phyloP scores from a whole-genome alignment of 2,888 invertebrate genomes.

The Dryadula phaetusa region DNA sequence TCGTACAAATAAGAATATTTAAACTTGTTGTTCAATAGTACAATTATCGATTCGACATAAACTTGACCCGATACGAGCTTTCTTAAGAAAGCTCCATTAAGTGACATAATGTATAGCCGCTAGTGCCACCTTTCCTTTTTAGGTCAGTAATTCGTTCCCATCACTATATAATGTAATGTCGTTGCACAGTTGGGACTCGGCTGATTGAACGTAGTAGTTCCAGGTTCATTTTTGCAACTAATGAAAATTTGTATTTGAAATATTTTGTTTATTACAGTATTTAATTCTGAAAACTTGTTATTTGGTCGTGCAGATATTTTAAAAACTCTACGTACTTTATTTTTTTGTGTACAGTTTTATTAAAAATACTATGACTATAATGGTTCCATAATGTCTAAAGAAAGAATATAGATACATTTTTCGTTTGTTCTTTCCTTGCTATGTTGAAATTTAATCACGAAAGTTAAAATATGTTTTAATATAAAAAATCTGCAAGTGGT shows the following conservation, averaged over 20 bases:
- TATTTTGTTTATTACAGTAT: too few species aligned
- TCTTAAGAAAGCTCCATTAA: slow-evolving; percentile 13
- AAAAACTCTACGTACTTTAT: too few species aligned
- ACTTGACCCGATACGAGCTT: slow-evolving; percentile 20
- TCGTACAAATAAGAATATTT: not conserved
- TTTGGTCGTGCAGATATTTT: too few species aligned
- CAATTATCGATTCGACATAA: slow-evolving; percentile 18
- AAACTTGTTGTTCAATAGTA: slow-evolving; percentile 5
- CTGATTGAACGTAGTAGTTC: not conserved
- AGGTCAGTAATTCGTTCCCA: slow-evolving; percentile 19
- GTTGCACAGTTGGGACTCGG: not conserved
- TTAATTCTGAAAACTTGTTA: too few species aligned
- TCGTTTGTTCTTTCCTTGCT: too few species aligned
- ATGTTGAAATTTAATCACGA: not conserved
- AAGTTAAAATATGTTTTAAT: not conserved
- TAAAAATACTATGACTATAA: too few species aligned
- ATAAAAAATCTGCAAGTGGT: not conserved
- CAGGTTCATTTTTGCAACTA: too few species aligned
- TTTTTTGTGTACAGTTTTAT: too few species aligned
- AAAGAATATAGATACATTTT: too few species aligned
- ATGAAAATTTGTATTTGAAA: too few species aligned
- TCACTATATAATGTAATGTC: slow-evolving; percentile 8
- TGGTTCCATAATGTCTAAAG: too few species aligned
- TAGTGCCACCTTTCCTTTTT: slow-evolving; percentile 20
- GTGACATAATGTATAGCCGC: slow-evolving; percentile 20